Conservation (phyloP, 1,140 invertebrate species). For the Aradophagus sp. region DNA sequence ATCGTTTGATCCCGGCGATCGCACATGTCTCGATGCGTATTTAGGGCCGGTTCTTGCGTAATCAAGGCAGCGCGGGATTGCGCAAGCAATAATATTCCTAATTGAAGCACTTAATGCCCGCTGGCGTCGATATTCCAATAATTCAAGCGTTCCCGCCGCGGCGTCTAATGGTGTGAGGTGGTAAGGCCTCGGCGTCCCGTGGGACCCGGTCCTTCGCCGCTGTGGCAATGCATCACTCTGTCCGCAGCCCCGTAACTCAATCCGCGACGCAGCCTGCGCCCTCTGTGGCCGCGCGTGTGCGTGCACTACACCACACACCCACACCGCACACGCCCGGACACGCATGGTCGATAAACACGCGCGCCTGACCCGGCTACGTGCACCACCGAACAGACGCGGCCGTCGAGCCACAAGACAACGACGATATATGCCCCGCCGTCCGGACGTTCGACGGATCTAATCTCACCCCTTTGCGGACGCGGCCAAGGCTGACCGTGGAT, state of each 20-base stretch:
- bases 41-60: slow-evolving; percentile 49
- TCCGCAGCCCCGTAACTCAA: slow-evolving; percentile 74
- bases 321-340: slow-evolving; percentile 60
- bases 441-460: slow-evolving; percentile 72
- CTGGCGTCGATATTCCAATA: slow-evolving; percentile 74
- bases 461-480: slow-evolving; percentile 72
- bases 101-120: slow-evolving; percentile 73
- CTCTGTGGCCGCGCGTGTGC: slow-evolving; percentile 8
- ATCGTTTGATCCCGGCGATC: slow-evolving; percentile 47
- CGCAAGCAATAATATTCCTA: slow-evolving; percentile 69
- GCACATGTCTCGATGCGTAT: slow-evolving; percentile 54
- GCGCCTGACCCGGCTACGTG: slow-evolving; percentile 24
- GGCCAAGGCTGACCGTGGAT: slow-evolving; percentile 34
- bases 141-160: slow-evolving; percentile 66
- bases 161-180: slow-evolving; percentile 69
- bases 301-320: slow-evolving; percentile 48
- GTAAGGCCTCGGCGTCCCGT: slow-evolving; percentile 71
- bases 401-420: slow-evolving; percentile 64
- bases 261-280: slow-evolving; percentile 51
- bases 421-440: slow-evolving; percentile 68
- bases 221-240: slow-evolving; percentile 74
- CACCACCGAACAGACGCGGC: slow-evolving; percentile 38
- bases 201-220: slow-evolving; percentile 72
- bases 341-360: slow-evolving; percentile 70
- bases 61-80: slow-evolving; percentile 50